Percentiles rank a stretch among this genome's conserved stretches.
Evolutionary conservation across 2,888 invertebrate genomes (phyloP).

Genomic region (Tipula lateralis): DNA sequence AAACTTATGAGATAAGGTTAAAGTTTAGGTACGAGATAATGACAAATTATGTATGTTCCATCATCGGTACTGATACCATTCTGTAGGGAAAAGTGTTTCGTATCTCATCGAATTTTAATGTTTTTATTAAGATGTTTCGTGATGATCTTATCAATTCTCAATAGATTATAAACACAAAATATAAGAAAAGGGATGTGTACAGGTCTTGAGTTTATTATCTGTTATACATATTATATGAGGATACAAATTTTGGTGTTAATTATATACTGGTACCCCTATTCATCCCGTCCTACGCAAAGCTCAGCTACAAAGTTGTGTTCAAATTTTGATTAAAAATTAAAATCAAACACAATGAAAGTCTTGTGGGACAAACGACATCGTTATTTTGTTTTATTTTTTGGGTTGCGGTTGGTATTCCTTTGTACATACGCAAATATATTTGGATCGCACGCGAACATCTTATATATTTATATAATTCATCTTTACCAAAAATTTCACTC

Average conservation of each 20-base stretch:
- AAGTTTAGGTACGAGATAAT: conserved; percentile 11
- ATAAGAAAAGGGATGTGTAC: not conserved
- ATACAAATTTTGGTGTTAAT: not conserved
- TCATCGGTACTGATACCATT: not conserved
- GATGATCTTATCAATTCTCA: not conserved
- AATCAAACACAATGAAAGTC: not conserved
- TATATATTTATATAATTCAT: not conserved
- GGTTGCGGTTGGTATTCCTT: not conserved
- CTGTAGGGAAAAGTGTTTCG: not conserved
- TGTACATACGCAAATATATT: not conserved
- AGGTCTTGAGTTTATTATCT: not conserved
- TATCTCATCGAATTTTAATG: conserved; percentile 1
- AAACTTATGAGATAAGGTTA: not conserved
- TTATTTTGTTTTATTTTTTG: no score
- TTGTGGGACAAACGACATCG: not conserved
- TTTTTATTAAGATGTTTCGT: conserved; percentile 24
- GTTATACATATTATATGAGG: not conserved
- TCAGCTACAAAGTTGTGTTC: not conserved
- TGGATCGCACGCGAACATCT: not conserved
- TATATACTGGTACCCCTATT: not conserved
- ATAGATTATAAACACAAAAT: not conserved
- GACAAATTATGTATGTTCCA: conserved; percentile 12
- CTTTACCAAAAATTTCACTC: not conserved
- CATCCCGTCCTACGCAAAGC: not conserved
- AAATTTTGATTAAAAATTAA: not conserved